Evolutionary conservation across 2,113 vertebrate species (phyloP).

Genomic region (Strigops habroptila): DNA sequence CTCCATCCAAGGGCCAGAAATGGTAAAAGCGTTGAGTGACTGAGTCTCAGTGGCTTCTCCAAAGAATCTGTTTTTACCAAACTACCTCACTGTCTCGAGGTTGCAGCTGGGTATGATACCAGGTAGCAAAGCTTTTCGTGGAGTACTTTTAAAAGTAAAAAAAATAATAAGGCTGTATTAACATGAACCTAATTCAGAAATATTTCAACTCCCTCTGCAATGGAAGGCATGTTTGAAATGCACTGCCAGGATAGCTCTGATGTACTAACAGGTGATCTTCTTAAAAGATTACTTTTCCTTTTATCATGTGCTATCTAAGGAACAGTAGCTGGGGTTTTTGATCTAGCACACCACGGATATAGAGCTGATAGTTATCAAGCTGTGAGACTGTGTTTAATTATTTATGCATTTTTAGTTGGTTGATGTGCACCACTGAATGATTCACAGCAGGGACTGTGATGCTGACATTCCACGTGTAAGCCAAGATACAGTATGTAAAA

Average conservation of each 20-base stretch:
- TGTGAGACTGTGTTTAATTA: not conserved
- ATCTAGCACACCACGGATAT: not conserved
- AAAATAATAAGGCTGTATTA: not conserved
- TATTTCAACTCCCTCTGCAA: not conserved
- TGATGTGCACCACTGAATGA: not conserved
- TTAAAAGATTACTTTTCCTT: not conserved
- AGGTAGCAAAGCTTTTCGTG: not conserved
- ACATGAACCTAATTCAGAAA: not conserved
- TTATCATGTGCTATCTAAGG: not conserved
- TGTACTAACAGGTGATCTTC: not conserved
- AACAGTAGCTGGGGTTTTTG: not conserved
- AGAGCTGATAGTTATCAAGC: not conserved
- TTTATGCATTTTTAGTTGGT: not conserved
- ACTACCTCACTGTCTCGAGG: not conserved
- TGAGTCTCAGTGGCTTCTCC: not conserved
- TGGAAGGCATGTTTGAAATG: not conserved
- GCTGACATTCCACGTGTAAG: not conserved
- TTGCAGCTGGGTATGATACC: not conserved
- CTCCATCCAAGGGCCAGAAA: not conserved
- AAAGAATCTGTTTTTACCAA: not conserved
- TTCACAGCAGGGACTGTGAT: not conserved
- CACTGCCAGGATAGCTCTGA: not conserved
- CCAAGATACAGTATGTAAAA: not conserved
- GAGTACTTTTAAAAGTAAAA: not conserved
- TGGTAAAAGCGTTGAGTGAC: not conserved